Evolutionary conservation across 2,797 vertebrate genomes (phyloP), one percentile per base, ranked within the genome.

Genomic region (Hydrophis major): DNA sequence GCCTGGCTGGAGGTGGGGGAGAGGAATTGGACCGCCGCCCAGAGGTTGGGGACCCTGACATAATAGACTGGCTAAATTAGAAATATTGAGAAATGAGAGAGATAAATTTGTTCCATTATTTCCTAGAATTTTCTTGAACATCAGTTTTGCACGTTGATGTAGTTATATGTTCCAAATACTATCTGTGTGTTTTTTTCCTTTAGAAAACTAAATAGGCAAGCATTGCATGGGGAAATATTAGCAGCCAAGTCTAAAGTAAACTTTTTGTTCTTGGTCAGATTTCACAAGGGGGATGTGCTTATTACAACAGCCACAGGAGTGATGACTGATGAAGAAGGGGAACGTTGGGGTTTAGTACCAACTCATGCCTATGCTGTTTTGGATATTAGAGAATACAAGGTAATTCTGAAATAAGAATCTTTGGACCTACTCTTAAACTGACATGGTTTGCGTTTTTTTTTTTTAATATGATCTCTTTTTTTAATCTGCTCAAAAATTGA

Each of bases 251-350:
- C 60, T 89, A 47, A 61, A 56, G 93, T 86, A 16, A 93, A 5
- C 1, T 92, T 2, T n/a, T 88, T 94, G 78, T 91, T 18, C 2
- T 90, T 90, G 92, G 69, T 69, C 96, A 99, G 99, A 96, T 99
- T 99, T 97, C 99, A 99, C 97, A 98, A 99, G 95, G 99, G 99
- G 2, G 98, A 99, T 47, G 99, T 99, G 94, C 99, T 99, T 89
- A 98, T 99, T 96, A 99, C 99, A 86, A 99, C 99, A 4, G 99
- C 99, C 2, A 99, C 99, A 0, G 99, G 99, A 0, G 97, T 99
- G 96, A 99, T 99, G 99, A 98, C 99, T 0, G 99, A 99, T 95
- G 99, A 99, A 42, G 99, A 99, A 97, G 99, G 99, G 90, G 99
- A 99, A 94, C 98, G 95, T 95, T 99, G 99, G 99, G 99, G 99